Base-by-base conservation (phyloP, 1,140 invertebrate species). In the Lysiphlebus fabarum region DNA sequence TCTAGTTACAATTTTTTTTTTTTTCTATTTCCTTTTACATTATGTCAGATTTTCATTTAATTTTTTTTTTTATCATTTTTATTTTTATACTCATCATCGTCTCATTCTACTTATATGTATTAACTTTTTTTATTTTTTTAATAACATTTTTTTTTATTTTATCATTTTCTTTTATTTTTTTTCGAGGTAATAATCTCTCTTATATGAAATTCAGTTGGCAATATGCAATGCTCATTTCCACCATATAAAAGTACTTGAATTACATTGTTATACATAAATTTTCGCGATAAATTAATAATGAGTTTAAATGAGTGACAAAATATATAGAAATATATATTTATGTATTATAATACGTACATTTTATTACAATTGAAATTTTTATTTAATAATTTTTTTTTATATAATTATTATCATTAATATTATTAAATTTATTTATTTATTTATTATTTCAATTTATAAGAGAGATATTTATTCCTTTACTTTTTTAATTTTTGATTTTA, bases 251-350 rank as follows among this genome's bases (percentile, higher is more conserved):
- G 17, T 26, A 51, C 38, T 37, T 51, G 49, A 51, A 51, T 51
- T 37, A 51, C 33, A 49, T 11, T 8, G 7, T 17, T 49, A 49
- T n/a, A 36, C 38, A 37, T 36, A 51, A 51, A 37, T 51, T 12
- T 51, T 36, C 12, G 49, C 38, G 38, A 33, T 51, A 7, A 51
- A 51, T n/a, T 11, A 38, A 66, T 56, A 65, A 64, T 63, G 62
- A 54, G 64, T n/a, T 69, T 66, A 67, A 58, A 64, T 67, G 58
- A 64, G 65, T 70, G 70, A 72, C 68, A 70, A 72, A 72, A 72
- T 70, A 72, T 65, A 72, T 70, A 62, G 58, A 66, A 67, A 58
- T 53, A 41, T 62, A 56, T 56, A 56, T 56, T 45, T 56, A 45
- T 56, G 44, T 56, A 34, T 43, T 33, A 48, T 48, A 26, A 56